Evolutionary conservation across 2,797 vertebrate species (phyloP), one percentile per base, ranked within the genome.

Genomic region (Gymnothorax javanicus): DNA sequence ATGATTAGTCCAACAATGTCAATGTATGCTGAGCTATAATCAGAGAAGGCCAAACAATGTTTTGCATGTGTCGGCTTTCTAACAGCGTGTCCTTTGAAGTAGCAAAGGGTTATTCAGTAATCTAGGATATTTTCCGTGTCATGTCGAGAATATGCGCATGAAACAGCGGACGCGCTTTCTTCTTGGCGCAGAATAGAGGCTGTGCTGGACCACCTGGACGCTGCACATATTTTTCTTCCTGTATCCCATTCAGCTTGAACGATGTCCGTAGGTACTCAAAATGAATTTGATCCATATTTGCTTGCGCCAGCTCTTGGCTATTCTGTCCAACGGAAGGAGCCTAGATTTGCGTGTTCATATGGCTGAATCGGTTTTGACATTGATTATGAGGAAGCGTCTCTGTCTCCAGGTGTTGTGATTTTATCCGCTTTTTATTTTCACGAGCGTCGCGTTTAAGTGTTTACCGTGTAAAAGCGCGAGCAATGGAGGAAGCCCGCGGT

Each of bases 301-400:
- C 69, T 73, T 75, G 57, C 4, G 20, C 62, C 62, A 67, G 50
- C 67, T 33, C 12, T 50, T 11, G 69, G 43, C 77, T 79, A 20
- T 79, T 83, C 59, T 85, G 11, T 52, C 20, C 69, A 43, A 77
- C 25, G 33, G 69, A 77, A n/a, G 33, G 69, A 85, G 58, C 43
- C 84, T 85, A 77, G 71, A 20, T 71, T 75, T 85, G 69, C 75
- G 75, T 54, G 75, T 54, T 50, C 3, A 75, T 84, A 27, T 85
- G 84, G 57, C 71, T 85, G 23, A 77, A 27, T 58, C 54, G 54
- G 57, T 50, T 43, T 79, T 60, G 84, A 77, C 84, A 77, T 58
- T 27, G 56, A 79, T 77, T 85, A 85, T 12, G 71, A 17, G 60
- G 71, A 69, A 67, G 59, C 8, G 62, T 23, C 33, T 25, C 71